These are phyloP conservation scores for Melanerpes formicivorus DNA, from an alignment of 2,113 vertebrate genomes.

Conservation along the genomic window DNA sequence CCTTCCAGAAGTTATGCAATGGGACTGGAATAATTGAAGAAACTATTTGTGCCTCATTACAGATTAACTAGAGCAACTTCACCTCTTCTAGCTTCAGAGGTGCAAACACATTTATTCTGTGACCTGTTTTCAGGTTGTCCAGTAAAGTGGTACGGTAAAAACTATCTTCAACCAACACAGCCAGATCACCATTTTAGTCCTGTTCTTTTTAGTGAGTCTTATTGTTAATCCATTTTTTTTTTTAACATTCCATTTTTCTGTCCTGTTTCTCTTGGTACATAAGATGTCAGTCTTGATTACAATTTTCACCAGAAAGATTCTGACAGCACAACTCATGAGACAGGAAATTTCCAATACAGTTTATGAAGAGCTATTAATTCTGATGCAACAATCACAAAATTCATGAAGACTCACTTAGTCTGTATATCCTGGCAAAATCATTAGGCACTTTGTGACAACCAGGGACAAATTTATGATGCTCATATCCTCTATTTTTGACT, in stretches of 20 bases:
- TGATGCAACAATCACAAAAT: background rate
- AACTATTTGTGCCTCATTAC: background rate
- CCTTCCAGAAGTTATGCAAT: background rate
- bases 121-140: background rate
- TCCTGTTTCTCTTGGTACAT: background rate
- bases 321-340: background rate
- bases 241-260: background rate
- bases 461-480: background rate
- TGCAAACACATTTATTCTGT: background rate
- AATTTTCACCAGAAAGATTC: background rate
- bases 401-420: background rate
- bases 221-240: background rate
- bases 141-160: background rate
- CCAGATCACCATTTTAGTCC: background rate
- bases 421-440: background rate
- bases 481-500: background rate
- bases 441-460: background rate
- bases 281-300: background rate
- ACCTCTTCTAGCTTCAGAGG: background rate
- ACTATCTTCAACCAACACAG: background rate
- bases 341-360: background rate
- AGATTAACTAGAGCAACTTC: background rate
- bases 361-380: background rate
- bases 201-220: background rate
- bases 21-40: background rate